Evolutionary conservation across 2,888 invertebrate genomes (phyloP), one percentile per base, ranked within the genome.

Genomic region (Cheilosia pagana): DNA sequence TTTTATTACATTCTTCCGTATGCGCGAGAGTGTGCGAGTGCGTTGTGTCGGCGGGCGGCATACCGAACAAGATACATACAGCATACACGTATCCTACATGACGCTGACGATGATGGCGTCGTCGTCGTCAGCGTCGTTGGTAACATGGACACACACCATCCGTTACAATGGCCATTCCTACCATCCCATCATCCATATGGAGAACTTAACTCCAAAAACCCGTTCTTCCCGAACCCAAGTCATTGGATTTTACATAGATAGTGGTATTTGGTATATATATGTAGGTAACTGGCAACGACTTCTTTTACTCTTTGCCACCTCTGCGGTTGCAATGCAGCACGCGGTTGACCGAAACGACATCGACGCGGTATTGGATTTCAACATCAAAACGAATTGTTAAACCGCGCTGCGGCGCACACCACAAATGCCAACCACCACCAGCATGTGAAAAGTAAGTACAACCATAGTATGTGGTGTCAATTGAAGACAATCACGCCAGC

Each of bases 301-400:
- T 53, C 21, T 74, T 50, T 12, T n/a, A 39, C 39, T 12, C 10
- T 39, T 21, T 16, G 39, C 48, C 63, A 45, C 19, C 5, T 31
- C 63, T 68, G 55, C 8, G 50, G 67, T 63, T 53, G 41, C 41
- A 70, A 76, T 76, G 70, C 70, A 59, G 48, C 72, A 31, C 52
- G 78, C 63, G 78, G 83, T 83, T 83, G 82, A 83, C 83, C 83
- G 72, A 59, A 65, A 74, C 75, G 39, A 48, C 59, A 45, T 25
- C 59, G 48, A 39, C 53, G 7, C 21, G 53, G 81, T 75, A 48
- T 85, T 85, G 75, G 31, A 75, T 85, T 79, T 71, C 85, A 45
- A 79, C 74, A 79, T 71, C 53, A 57, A 71, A 85, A 81, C 63
- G 65, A 62, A 68, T 81, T 75, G 71, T 65, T 48, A 75, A 85